Evolutionary conservation across 2,113 vertebrate species (phyloP), one percentile per base, ranked within the genome.

Genomic region (Lepisosteus osseus): DNA sequence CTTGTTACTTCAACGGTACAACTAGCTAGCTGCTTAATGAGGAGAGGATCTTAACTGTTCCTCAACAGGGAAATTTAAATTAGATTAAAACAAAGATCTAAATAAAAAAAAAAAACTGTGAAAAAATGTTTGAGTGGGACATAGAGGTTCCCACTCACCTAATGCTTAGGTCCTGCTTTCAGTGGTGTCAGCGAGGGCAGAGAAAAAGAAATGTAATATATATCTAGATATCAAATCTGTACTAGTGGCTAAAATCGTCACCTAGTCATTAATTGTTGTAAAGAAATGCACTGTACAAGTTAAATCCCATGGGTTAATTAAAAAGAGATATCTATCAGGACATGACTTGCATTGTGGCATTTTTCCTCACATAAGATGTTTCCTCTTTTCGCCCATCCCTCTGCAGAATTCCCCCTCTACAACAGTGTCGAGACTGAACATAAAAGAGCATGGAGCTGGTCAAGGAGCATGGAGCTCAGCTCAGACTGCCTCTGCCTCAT

Each of bases 221-320:
- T 67, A 79, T 70, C 71, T 89, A 84, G 77, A 80, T 82, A 84
- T 90, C 80, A 75, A 87, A 86, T 86, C 82, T 76, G 79, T 88
- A 88, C 86, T 86, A 88, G 87, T 85, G 89, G 84, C 87, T 87
- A 78, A 83, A 88, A 81, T 45, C 81, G 84, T 88, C 85, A 90
- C 88, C 86, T 86, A 86, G 86, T 85, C 75, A 86, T 80, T 90
- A 80, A 86, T 83, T 89, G 88, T 90, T 89, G 89, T 91, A 89
- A 92, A 89, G 84, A 89, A 90, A 88, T 91, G 86, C 90, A 91
- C 89, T 93, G 90, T 92, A 86, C 84, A 88, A 88, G 82, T 87
- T 78, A 81, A 90, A 89, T 90, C 88, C 83, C 85, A 87, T 87
- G 83, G 86, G 87, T 87, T 86, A 89, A 92, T 89, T 91, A 88